Conservation (phyloP, 2,888 invertebrate genomes). For the Automeris io region DNA sequence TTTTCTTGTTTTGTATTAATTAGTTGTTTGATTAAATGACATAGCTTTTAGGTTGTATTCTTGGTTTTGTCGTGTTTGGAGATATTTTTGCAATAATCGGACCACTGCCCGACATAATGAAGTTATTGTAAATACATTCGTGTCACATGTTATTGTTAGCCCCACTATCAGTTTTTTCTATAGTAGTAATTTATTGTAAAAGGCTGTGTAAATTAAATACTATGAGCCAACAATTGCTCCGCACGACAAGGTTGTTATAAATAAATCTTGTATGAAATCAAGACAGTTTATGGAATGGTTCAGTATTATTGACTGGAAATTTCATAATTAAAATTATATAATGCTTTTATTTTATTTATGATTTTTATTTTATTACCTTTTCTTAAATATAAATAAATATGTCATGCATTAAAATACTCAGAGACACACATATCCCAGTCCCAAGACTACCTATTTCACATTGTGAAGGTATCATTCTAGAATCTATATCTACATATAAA, state of each 20-base stretch:
- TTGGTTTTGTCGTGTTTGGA: too few species aligned
- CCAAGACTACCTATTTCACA: too few species aligned
- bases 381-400: too few species aligned
- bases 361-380: slow-evolving; percentile 51
- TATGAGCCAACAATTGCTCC: slow-evolving; percentile 58
- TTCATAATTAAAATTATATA: slow-evolving; percentile 76
- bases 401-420: too few species aligned
- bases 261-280: slow-evolving; percentile 65
- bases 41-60: too few species aligned
- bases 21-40: too few species aligned
- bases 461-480: too few species aligned
- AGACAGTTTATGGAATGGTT: slow-evolving; percentile 70
- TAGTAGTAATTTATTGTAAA: slow-evolving; percentile 73
- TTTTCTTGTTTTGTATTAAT: too few species aligned
- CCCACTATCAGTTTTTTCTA: slow-evolving; percentile 73
- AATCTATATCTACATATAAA: too few species aligned
- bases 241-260: slow-evolving; percentile 54
- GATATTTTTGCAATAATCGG: slow-evolving; percentile 10
- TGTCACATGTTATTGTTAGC: slow-evolving; percentile 62
- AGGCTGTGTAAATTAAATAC: slow-evolving; percentile 71
- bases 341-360: slow-evolving; percentile 72
- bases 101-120: slow-evolving; percentile 55
- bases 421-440: too few species aligned
- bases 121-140: slow-evolving; percentile 69
- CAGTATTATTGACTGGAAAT: slow-evolving; percentile 75